Base-by-base conservation (phyloP, 1,140 invertebrate species). In the Bombus superbus region DNA sequence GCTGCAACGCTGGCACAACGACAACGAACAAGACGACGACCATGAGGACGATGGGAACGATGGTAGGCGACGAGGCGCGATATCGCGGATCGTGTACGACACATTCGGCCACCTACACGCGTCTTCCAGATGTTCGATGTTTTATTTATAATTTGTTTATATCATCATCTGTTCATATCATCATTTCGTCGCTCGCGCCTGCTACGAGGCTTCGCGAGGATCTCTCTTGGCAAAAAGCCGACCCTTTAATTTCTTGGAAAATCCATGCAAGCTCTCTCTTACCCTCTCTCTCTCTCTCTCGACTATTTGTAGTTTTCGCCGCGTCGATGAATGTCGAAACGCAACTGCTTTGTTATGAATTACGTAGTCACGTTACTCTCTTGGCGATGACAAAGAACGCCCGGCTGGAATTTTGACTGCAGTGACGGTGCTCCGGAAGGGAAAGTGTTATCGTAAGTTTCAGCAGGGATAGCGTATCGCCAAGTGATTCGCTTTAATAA, bases 71-170 rank as follows among this genome's bases (percentile, higher is more conserved):
- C 47, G 64, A 44, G 71, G 53, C 59, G 47, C 76, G 68, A 78
- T 57, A 73, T 69, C 57, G 87, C 76, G 81, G 40, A 68, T 38
- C 66, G 47, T 35, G 75, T 75, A 59, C 59, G 40, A 69, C 76
- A 79, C 75, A 38, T 44, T 85, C 81, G 44, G 72, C 53, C 72
- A 72, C 57, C 83, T 73, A 66, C 74, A 59, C 77, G 38, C 73
- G n/a, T 57, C 88, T 87, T 74, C 80, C 68, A 68, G 86, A 86
- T 91, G 90, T 92, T 92, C 92, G 83, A 94, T 94, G 92, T 94
- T 94, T 94, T 94, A 94, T 94, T 94, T 94, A 94, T 94, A 92
- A 93, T 94, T 94, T 93, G 91, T 93, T 94, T 92, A 92, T 93
- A 90, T 88, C 91, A 92, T 93, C 91, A 92, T 92, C 88, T 88